Percentiles rank a stretch among this genome's conserved stretches.
phyloP scores from a whole-genome alignment of 2,888 invertebrate species.

The Chrysotoxum bicinctum region DNA sequence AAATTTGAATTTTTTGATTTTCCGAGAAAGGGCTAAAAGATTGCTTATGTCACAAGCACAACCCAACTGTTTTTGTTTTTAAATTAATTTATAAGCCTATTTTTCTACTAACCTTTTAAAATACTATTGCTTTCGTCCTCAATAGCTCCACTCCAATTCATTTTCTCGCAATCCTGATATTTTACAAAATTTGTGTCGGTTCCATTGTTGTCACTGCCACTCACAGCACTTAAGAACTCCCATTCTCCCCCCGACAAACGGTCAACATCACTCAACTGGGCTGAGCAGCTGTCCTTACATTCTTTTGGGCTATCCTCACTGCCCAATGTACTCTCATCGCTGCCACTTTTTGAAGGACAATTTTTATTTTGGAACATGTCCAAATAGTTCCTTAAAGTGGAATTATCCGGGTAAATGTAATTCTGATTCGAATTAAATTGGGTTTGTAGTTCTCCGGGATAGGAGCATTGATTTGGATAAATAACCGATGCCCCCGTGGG shows the following conservation, averaged over 20 bases:
- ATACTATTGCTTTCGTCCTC: neutral
- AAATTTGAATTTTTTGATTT: too few relatives aligned
- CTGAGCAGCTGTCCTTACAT: slow-evolving; percentile 24
- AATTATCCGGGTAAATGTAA: slow-evolving; percentile 38
- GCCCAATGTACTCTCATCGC: slow-evolving; percentile 63
- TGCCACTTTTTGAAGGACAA: slow-evolving; percentile 31
- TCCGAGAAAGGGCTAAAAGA: too few relatives aligned
- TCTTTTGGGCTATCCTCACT: slow-evolving; percentile 59
- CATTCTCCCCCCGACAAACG: slow-evolving; percentile 48
- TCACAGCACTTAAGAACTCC: slow-evolving; percentile 44
- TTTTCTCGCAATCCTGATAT: slow-evolving; percentile 8
- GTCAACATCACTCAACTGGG: slow-evolving; percentile 34
- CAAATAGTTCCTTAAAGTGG: slow-evolving; percentile 60
- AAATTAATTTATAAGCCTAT: too few relatives aligned
- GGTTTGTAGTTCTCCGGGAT: slow-evolving; percentile 33
- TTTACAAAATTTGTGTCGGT: neutral
- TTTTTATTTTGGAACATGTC: slow-evolving; percentile 62
- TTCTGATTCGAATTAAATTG: slow-evolving; percentile 50
- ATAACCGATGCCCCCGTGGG: neutral
- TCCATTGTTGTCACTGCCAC: slow-evolving; percentile 12
- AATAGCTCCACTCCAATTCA: slow-evolving; percentile 9
- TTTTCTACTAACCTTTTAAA: slow-evolving; percentile 41
- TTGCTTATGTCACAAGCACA: too few relatives aligned
- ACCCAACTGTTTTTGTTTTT: too few relatives aligned
- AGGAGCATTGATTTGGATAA: slow-evolving; percentile 55